Conservation (phyloP, 2,797 vertebrate genomes). For the Myotis daubentonii region DNA sequence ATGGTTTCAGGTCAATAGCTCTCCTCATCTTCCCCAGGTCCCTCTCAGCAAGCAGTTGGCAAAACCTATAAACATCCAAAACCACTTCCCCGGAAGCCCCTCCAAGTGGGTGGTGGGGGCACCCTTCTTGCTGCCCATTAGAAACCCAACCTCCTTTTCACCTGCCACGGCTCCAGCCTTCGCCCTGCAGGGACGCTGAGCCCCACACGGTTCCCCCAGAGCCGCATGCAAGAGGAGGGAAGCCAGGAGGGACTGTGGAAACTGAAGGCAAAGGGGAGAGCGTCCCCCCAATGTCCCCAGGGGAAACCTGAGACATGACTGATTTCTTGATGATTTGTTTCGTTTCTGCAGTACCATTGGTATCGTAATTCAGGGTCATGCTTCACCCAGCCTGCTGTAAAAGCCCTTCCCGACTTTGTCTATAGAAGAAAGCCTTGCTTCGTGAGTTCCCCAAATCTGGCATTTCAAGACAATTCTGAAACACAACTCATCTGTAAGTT, state of each 20-base stretch:
- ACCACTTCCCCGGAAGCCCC: too few species aligned
- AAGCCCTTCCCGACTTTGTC: rapidly evolving
- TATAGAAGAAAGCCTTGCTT: too few species aligned
- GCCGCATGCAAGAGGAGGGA: not conserved
- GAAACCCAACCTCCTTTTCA: not conserved
- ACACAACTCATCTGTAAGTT: not conserved
- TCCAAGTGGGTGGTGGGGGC: rapidly evolving
- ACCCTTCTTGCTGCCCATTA: rapidly evolving
- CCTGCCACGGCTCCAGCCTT: too few species aligned
- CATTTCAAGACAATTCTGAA: not conserved
- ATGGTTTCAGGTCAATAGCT: rapidly evolving
- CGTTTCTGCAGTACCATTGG: not conserved
- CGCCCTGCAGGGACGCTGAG: rapidly evolving
- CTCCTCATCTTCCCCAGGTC: not conserved
- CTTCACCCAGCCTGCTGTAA: rapidly evolving
- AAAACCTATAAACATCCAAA: not conserved
- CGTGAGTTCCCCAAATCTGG: not conserved
- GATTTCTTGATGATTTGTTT: not conserved
- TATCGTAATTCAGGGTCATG: not conserved
- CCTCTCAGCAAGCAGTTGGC: not conserved
- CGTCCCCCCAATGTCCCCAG: not conserved
- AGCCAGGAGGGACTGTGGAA: too few species aligned
- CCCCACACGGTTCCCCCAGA: not conserved
- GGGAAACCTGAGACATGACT: not conserved
- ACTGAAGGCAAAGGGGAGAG: not conserved